phyloP scores from a whole-genome alignment of 1,140 invertebrate genomes.

The Diploscapter pachys region DNA sequence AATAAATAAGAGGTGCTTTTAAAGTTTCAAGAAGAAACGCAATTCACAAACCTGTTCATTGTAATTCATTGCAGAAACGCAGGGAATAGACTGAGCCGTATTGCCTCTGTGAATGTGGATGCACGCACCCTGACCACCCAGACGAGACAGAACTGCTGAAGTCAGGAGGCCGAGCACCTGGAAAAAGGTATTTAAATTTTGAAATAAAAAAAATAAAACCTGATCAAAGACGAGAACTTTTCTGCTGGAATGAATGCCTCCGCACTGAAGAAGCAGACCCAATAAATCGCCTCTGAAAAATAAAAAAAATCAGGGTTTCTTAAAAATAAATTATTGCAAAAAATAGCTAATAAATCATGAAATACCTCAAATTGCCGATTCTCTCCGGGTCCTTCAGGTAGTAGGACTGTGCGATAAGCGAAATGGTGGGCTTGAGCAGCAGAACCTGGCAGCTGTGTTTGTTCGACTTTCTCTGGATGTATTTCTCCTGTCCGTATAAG shows the following conservation, averaged over 20 bases:
- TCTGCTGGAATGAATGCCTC: slow-evolving; percentile 13
- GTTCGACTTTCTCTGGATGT: slow-evolving; percentile 31
- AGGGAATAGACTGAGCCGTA: slow-evolving; percentile 22
- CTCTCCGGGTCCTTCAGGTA: slow-evolving; percentile 25
- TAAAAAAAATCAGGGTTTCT: too few species aligned
- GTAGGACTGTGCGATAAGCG: slow-evolving; percentile 23
- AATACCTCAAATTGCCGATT: slow-evolving; percentile 14
- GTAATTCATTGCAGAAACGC: slow-evolving; percentile 28
- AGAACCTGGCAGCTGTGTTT: slow-evolving; percentile 22
- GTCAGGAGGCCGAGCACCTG: slow-evolving; percentile 18
- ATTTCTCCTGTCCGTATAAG: slow-evolving; percentile 26
- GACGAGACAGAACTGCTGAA: slow-evolving; percentile 20
- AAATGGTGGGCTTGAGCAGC: slow-evolving; percentile 24
- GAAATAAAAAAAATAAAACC: neutral
- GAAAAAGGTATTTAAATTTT: neutral
- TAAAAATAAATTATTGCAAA: neutral
- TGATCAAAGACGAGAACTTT: slow-evolving; percentile 27
- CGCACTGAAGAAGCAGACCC: slow-evolving; percentile 24
- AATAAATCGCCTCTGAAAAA: slow-evolving; percentile 19
- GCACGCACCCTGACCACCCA: slow-evolving; percentile 24
- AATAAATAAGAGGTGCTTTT: too few species aligned
- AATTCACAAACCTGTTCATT: slow-evolving; percentile 2
- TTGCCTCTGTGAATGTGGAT: slow-evolving; percentile 25
- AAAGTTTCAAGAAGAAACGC: too few species aligned
- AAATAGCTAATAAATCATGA: neutral